Percentiles rank a stretch among this genome's conserved stretches.
Conservation (phyloP, 2,113 vertebrate species). For the Cyprinus carpio region DNA sequence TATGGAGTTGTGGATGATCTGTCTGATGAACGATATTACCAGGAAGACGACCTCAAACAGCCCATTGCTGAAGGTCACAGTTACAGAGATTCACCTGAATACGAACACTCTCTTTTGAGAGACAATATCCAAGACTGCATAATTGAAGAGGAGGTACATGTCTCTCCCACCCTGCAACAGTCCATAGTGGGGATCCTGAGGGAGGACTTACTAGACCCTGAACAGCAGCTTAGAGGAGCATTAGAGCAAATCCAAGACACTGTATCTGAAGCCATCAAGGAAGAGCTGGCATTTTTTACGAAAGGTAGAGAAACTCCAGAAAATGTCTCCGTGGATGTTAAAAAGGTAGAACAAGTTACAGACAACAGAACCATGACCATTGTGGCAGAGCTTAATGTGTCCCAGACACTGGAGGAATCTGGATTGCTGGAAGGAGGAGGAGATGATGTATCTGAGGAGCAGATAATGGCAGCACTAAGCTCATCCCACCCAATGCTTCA, state of each 20-base stretch:
- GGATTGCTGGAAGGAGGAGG: conserved; percentile 66
- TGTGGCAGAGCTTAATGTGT: conserved; percentile 88
- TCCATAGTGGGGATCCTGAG: conserved; percentile 80
- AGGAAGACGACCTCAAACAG: conserved; percentile 66
- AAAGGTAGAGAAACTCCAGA: conserved; percentile 68
- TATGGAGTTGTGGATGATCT: conserved; percentile 76
- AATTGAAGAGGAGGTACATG: conserved; percentile 88
- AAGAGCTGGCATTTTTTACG: conserved; percentile 84
- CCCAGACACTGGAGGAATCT: conserved; percentile 81
- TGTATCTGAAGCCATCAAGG: conserved; percentile 82
- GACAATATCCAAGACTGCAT: conserved; percentile 75
- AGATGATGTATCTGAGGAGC: conserved; percentile 71
- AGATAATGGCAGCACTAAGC: conserved; percentile 65
- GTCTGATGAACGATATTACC: conserved; percentile 76
- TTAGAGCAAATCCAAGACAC: conserved; percentile 84
- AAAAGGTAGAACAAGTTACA: conserved; percentile 79
- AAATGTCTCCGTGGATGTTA: conserved; percentile 81
- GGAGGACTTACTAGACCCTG: conserved; percentile 81
- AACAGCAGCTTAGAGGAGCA: conserved; percentile 85
- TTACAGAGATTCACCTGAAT: conserved; percentile 54
- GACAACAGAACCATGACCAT: conserved; percentile 80
- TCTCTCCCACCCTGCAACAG: conserved; percentile 84
- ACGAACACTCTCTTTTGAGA: conserved; percentile 56
- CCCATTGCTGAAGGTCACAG: conserved; percentile 65
- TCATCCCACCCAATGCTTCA: conserved; percentile 64